A percentile compares a stretch with the other conserved stretches of the same genome.
Conservation (phyloP, 2,888 invertebrate genomes). For the Stictocephala bisonia region DNA sequence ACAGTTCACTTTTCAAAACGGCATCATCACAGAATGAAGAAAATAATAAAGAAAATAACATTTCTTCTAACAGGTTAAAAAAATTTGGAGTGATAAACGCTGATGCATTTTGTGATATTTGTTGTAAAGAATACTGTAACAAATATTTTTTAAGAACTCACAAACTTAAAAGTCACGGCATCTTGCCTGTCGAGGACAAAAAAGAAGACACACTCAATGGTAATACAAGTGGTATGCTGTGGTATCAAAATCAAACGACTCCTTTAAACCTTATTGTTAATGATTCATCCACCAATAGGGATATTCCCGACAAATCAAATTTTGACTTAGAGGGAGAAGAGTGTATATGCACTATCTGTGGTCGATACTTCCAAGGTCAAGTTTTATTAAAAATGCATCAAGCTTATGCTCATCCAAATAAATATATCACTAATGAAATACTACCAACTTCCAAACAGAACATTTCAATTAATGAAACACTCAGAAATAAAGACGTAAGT, state of each 20-base stretch:
- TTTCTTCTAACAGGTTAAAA: slow-evolving; percentile 39
- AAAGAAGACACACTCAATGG: slow-evolving; percentile 52
- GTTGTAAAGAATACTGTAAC: slow-evolving; percentile 92
- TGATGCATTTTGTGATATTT: slow-evolving; percentile 89
- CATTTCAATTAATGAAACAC: neutral
- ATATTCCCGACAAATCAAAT: slow-evolving; percentile 45
- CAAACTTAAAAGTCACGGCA: slow-evolving; percentile 90
- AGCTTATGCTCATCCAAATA: slow-evolving; percentile 49
- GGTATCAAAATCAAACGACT: slow-evolving; percentile 52
- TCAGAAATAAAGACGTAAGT: slow-evolving; percentile 21
- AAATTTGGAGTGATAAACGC: slow-evolving; percentile 42
- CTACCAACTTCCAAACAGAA: neutral
- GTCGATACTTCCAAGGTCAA: slow-evolving; percentile 50
- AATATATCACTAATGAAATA: neutral
- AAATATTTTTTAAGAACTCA: slow-evolving; percentile 93
- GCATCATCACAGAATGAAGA: slow-evolving; percentile 38
- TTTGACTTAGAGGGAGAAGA: slow-evolving; percentile 46
- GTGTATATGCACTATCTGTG: slow-evolving; percentile 51
- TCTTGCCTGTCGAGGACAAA: slow-evolving; percentile 66
- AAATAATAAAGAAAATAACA: slow-evolving; percentile 33
- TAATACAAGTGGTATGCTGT: slow-evolving; percentile 31
- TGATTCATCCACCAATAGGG: slow-evolving; percentile 17
- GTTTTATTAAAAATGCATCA: slow-evolving; percentile 53
- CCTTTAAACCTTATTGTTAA: slow-evolving; percentile 55
- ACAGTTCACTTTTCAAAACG: neutral